Evolutionary conservation across 1,140 invertebrate species (phyloP), one percentile per base, ranked within the genome.

Genomic region (Holotrichia oblita): DNA sequence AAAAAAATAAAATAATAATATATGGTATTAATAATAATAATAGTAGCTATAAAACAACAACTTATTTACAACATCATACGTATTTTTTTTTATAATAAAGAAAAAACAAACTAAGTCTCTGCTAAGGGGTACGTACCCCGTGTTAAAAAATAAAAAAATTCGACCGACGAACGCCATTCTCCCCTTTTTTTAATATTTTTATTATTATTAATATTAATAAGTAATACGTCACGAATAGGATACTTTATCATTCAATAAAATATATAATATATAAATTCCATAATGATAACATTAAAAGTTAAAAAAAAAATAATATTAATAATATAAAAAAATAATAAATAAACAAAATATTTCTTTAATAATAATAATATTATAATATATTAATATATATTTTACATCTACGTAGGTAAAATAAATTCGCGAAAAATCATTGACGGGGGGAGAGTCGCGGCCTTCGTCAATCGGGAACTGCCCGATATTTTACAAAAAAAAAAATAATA

Each of bases 1-100:
- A 86, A 86, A 87, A 87, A 87, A 86, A 86, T 87, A 87, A 87
- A 87, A 87, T 86, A 86, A 86, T 86, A 86, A 86, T 81, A 80
- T 80, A 69, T 69, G 61, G 61, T 69, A 69, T 69, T 81, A 81
- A 80, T 82, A 82, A 83, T 83, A 82, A 83, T 84, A 83, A 85
- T 85, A 85, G 85, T 85, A 84, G 83, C 84, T 86, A 86, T 85
- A 85, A 86, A 86, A 86, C 85, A 87, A 87, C 86, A 87, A 87
- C 83, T 84, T 87, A 87, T 87, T 82, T 87, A 87, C 85, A 87
- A 79, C 80, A 81, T 41, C 61, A 81, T 84, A 85, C 83, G 82
- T 84, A 84, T 82, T 55, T 55, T 55, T 55, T 55, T 34, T 34
- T 34, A 17, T 55, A n/a, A 69, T 27, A 69, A 69, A 69, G 27